Percentiles rank a stretch among this genome's conserved stretches.
Conservation (phyloP, 2,888 invertebrate genomes). For the Zootermopsis nevadensis region DNA sequence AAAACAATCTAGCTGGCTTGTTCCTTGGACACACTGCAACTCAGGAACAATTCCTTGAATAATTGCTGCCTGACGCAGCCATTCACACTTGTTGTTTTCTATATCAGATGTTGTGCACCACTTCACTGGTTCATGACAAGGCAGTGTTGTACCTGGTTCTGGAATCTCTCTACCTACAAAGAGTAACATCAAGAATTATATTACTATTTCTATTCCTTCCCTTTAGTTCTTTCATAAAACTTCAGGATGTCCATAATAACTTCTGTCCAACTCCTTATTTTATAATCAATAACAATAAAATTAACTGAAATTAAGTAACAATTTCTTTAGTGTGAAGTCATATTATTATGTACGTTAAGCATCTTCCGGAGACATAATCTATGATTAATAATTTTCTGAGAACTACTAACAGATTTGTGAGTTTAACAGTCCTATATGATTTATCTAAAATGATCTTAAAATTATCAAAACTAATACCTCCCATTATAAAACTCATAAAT, state of each 20-base stretch:
- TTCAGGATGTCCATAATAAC: too few relatives aligned
- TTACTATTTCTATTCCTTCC: too few relatives aligned
- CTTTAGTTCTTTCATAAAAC: too few relatives aligned
- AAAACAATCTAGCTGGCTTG: constrained; percentile 68
- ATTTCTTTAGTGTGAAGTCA: background rate
- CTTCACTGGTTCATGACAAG: constrained; percentile 10
- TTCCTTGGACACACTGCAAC: constrained; percentile 66
- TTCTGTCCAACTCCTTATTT: too few relatives aligned
- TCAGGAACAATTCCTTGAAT: constrained; percentile 71
- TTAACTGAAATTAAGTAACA: background rate
- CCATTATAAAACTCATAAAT: background rate
- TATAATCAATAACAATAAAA: background rate
- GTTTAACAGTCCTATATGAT: background rate
- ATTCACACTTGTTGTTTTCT: constrained; percentile 72
- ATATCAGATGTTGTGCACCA: constrained; percentile 70
- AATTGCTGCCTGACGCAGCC: constrained; percentile 69
- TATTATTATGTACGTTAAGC: background rate
- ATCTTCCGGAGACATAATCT: background rate
- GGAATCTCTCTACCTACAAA: constrained; percentile 56
- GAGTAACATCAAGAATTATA: constrained; percentile 41
- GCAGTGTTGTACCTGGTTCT: background rate
- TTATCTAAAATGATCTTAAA: background rate
- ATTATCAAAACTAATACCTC: too few relatives aligned
- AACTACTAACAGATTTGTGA: background rate
- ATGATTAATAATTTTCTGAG: background rate